Conservation (phyloP, 2,888 invertebrate species). For the Caenorhabditis sp. region DNA sequence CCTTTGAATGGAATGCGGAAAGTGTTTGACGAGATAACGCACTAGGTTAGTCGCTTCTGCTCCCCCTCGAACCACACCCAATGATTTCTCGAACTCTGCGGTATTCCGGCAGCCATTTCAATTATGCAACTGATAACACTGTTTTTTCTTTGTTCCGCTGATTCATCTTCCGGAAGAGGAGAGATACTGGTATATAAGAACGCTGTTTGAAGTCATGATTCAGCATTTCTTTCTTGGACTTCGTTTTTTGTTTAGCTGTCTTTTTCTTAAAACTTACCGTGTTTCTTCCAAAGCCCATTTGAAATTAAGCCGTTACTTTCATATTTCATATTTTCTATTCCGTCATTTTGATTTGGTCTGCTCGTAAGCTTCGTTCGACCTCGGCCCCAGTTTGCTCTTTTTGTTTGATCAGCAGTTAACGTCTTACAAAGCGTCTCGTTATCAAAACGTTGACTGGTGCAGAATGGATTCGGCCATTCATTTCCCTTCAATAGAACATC, state of each 20-base stretch:
- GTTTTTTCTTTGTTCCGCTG: constrained; percentile 27
- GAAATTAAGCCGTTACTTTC: background rate
- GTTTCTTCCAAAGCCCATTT: background rate
- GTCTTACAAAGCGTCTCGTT: constrained; percentile 40
- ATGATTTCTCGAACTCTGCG: constrained; percentile 30
- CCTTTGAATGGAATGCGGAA: constrained; percentile 37
- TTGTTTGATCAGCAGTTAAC: constrained; percentile 55
- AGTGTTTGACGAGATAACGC: background rate
- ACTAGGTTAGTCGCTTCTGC: constrained; percentile 12
- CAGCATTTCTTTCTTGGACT: background rate
- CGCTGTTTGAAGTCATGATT: constrained; percentile 43
- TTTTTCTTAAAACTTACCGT: constrained; percentile 7
- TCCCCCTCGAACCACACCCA: constrained; percentile 35
- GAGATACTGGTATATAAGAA: constrained; percentile 10
- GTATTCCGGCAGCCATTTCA: constrained; percentile 12
- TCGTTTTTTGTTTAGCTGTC: background rate
- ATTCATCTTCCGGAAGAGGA: constrained; percentile 23
- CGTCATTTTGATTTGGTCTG: constrained; percentile 15
- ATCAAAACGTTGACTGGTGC: constrained; percentile 11
- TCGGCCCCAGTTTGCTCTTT: constrained; percentile 45
- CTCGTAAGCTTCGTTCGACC: constrained; percentile 32
- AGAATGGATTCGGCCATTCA: constrained; percentile 15
- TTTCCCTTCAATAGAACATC: background rate
- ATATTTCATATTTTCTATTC: background rate
- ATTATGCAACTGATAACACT: constrained; percentile 44